Evolutionary conservation across 2,888 invertebrate species (phyloP).

Genomic region (Sinodicranocentrus sp.): DNA sequence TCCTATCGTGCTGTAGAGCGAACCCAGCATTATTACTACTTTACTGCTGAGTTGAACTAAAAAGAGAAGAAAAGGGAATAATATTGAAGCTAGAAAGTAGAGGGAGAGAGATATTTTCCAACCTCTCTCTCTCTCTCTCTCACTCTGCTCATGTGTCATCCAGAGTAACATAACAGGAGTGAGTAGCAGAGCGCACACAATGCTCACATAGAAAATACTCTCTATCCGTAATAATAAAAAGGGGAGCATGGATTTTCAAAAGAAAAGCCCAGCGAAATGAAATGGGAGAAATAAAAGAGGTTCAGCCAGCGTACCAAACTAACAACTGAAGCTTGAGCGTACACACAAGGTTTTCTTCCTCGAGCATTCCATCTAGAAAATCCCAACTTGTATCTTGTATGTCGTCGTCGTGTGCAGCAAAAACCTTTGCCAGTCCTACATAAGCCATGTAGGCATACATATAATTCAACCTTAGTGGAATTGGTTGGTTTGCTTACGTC

Average conservation of each 20-base stretch:
- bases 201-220: no score
- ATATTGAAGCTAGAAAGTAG: no score
- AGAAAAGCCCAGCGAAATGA: slow-evolving; percentile 10
- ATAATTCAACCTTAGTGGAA: background rate
- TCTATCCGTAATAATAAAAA: background rate
- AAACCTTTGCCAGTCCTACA: background rate
- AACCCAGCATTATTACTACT: background rate
- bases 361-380: background rate
- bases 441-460: background rate
- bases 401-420: no score
- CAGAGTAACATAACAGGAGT: slow-evolving; percentile 6
- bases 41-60: background rate
- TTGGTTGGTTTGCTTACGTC: slow-evolving; percentile 20
- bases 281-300: slow-evolving; percentile 20
- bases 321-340: background rate
- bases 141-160: slow-evolving; percentile 36
- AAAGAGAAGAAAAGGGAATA: background rate
- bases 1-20: background rate
- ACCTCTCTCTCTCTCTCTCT: slow-evolving; percentile 21
- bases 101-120: background rate
- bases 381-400: no score
- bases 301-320: background rate
- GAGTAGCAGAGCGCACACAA: background rate
- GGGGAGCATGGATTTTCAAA: slow-evolving; percentile 19
- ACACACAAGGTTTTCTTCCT: slow-evolving; percentile 39